phyloP scores from a whole-genome alignment of 2,888 invertebrate genomes.

The Ennomos quercinarius region DNA sequence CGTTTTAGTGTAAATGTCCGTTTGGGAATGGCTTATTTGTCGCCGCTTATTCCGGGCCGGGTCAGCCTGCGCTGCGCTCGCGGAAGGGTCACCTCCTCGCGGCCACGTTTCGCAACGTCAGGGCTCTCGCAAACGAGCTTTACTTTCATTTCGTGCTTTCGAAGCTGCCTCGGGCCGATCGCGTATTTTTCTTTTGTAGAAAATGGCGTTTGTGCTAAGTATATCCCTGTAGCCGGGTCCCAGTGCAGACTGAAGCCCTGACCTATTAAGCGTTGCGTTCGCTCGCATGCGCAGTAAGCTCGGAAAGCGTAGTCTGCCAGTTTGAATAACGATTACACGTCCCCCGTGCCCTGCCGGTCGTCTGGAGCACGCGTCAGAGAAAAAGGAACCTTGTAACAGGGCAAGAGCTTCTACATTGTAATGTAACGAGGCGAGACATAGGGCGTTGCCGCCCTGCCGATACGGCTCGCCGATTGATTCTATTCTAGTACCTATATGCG shows the following conservation, averaged over 20 bases:
- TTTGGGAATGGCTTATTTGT: conserved; percentile 53
- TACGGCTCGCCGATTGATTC: conserved; percentile 55
- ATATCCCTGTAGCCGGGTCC: conserved; percentile 69
- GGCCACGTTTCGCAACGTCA: conserved; percentile 35
- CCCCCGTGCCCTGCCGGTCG: conserved; percentile 65
- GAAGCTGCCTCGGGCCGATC: conserved; percentile 37
- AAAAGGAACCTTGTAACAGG: conserved; percentile 55
- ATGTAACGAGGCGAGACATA: conserved; percentile 29
- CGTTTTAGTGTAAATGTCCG: conserved; percentile 49
- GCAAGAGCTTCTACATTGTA: conserved; percentile 43
- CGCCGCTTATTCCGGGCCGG: conserved; percentile 61
- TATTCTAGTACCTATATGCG: conserved; percentile 52
- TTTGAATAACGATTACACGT: conserved; percentile 79
- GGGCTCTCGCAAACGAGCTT: conserved; percentile 38
- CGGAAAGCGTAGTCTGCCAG: conserved; percentile 69
- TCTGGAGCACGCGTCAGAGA: conserved; percentile 61
- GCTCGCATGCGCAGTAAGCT: conserved; percentile 74
- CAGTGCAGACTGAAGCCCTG: conserved; percentile 78
- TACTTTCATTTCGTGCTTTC: conserved; percentile 48
- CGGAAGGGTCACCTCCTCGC: conserved; percentile 46
- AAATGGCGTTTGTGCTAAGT: conserved; percentile 67
- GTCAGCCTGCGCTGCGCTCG: conserved; percentile 48
- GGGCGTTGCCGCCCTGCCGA: conserved; percentile 42
- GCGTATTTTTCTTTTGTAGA: conserved; percentile 44
- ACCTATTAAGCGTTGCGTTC: conserved; percentile 71